Conservation (phyloP, 2,888 invertebrate species). For the Phengaris arion region DNA sequence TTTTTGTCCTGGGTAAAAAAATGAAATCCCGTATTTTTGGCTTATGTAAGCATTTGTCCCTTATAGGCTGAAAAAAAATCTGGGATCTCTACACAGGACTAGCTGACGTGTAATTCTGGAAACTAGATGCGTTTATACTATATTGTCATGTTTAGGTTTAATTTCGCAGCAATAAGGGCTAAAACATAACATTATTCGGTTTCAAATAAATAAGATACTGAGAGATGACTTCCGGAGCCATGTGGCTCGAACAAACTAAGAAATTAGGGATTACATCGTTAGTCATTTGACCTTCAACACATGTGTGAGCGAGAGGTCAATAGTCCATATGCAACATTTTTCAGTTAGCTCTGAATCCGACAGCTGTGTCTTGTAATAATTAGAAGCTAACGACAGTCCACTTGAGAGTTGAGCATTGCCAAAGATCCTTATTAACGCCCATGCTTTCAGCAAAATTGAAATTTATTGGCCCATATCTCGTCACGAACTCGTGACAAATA, state of each 20-base stretch:
- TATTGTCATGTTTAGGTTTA: too few relatives aligned
- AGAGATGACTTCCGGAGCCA: neutral
- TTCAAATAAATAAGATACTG: neutral
- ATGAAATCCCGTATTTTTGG: too few relatives aligned
- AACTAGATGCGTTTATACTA: too few relatives aligned
- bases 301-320: neutral
- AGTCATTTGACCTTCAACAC: conserved; percentile 1
- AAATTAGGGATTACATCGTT: neutral
- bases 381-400: neutral
- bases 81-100: too few relatives aligned
- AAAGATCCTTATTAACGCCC: conserved; percentile 12
- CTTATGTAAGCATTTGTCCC: too few relatives aligned
- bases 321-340: neutral
- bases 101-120: too few relatives aligned
- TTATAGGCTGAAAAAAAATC: too few relatives aligned
- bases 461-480: neutral
- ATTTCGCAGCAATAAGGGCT: too few relatives aligned
- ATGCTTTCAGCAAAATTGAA: neutral
- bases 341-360: neutral
- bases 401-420: neutral
- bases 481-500: neutral
- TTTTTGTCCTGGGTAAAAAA: too few relatives aligned
- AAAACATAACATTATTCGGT: neutral
- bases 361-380: conserved; percentile 5
- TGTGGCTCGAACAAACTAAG: neutral